Evolutionary conservation across 2,113 vertebrate species (phyloP).

Genomic region (Oostethus manadensis): DNA sequence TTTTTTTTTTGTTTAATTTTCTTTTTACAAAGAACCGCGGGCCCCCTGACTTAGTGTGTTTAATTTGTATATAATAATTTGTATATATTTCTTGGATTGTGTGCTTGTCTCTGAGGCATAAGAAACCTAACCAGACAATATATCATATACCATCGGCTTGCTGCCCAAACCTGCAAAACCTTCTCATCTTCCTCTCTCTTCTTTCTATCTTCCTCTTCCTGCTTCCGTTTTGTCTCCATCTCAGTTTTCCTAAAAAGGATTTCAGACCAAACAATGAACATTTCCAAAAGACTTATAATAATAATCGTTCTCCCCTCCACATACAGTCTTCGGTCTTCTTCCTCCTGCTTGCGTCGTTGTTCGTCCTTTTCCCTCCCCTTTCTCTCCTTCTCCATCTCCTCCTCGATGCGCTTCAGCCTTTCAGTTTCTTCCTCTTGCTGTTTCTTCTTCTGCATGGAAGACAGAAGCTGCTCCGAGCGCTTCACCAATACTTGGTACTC

Average conservation of each 20-base stretch:
- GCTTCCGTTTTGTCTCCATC: conserved; percentile 94
- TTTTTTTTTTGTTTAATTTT: too few relatives aligned
- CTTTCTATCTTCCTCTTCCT: conserved; percentile 93
- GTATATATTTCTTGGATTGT: not conserved
- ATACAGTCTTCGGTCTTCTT: conserved; percentile 88
- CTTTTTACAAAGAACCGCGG: too few relatives aligned
- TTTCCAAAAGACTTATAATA: not conserved
- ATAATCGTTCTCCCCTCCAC: conserved; percentile 33
- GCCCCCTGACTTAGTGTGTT: too few relatives aligned
- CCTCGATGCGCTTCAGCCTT: conserved; percentile 83
- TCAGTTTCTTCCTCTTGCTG: conserved; percentile 92
- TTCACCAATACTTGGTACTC: conserved; percentile 87
- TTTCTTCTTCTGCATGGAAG: conserved; percentile 88
- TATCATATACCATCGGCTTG: not conserved
- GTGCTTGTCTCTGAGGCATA: not conserved
- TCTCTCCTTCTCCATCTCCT: conserved; percentile 92
- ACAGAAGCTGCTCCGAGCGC: conserved; percentile 85
- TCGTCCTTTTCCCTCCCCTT: conserved; percentile 85
- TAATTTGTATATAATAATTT: too few relatives aligned
- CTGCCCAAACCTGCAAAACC: conserved; percentile 79
- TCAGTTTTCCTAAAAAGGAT: conserved; percentile 82
- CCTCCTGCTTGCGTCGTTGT: conserved; percentile 79
- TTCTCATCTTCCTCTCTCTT: conserved; percentile 88
- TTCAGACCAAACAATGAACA: not conserved
- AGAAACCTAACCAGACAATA: not conserved